Percentiles rank a stretch among this genome's conserved stretches.
Evolutionary conservation across 2,113 vertebrate species (phyloP).

Genomic region (Tetrao urogallus): DNA sequence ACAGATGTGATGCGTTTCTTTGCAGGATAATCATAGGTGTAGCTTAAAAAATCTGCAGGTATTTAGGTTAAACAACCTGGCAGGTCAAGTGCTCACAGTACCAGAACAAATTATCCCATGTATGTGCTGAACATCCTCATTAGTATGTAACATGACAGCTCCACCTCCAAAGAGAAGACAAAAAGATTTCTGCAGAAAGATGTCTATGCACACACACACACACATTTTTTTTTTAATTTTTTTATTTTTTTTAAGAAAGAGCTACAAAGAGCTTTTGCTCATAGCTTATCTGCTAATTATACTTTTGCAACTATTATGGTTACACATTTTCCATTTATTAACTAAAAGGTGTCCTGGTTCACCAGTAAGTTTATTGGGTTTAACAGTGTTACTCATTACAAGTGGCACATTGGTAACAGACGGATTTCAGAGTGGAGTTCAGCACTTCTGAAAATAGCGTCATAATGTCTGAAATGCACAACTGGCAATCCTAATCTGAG

Average conservation of each 20-base stretch:
- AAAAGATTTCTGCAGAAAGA: not conserved
- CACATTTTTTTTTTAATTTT: no score
- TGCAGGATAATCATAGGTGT: constrained; percentile 20
- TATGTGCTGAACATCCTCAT: not conserved
- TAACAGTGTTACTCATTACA: not conserved
- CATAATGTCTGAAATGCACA: not conserved
- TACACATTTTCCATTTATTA: not conserved
- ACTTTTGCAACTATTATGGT: not conserved
- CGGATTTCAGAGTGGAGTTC: accelerated
- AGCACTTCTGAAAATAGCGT: not conserved
- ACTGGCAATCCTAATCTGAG: not conserved
- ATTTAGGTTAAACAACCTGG: constrained; percentile 42
- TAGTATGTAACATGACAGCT: not conserved
- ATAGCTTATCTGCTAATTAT: not conserved
- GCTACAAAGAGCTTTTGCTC: not conserved
- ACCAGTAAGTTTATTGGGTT: not conserved
- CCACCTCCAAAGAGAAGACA: not conserved
- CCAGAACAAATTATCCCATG: not conserved
- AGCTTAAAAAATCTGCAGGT: constrained; percentile 12
- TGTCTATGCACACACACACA: not conserved
- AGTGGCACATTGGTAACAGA: accelerated
- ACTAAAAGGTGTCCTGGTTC: not conserved
- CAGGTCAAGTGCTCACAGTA: not conserved
- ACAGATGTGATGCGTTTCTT: not conserved
- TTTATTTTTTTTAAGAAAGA: not conserved